Base-by-base conservation (phyloP, 2,888 invertebrate species). In the Cerastis leucographa region DNA sequence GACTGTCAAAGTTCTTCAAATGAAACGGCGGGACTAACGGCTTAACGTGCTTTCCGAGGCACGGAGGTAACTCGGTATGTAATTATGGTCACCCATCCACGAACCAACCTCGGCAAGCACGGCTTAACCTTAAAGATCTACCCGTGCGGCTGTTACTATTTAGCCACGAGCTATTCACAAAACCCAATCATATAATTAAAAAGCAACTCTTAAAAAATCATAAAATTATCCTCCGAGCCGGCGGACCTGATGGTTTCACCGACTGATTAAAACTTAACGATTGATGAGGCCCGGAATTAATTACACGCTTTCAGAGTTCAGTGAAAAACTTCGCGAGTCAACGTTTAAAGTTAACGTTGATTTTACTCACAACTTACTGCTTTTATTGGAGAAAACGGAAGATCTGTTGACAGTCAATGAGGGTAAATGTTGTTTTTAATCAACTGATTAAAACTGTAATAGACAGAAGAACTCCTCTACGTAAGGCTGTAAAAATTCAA, bases 281-380 rank as follows among this genome's bases (percentile, higher is more conserved):
- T 93, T 91, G 93, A 92, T 91, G 91, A 89, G 90, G 88, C 88
- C 79, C 85, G 83, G 91, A 94, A 95, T 94, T 95, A 95, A 95
- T 95, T 95, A 94, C 92, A 91, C 86, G 89, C 90, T 89, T 61
- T 85, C 91, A 83, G 85, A 91, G 90, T 91, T 91, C 84, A 72
- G 74, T 86, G 84, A 88, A 91, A 91, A 92, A 90, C 86, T 91
- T 89, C 76, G 44, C 71, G 85, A 93, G 89, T 91, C 90, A 88
- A 87, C 87, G 84, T 76, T 84, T 80, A 87, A 89, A 93, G 92
- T 91, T 90, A 92, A 93, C 91, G 92, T 92, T 93, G 92, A 87
- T 87, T 87, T 85, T 86, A 74, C 75, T 83, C 72, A 35, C 73
- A 75, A 83, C 29, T 78, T 44, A 71, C 68, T 61, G 74, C 74